A percentile compares a stretch with the other conserved stretches of the same genome.
Conservation (phyloP, 2,888 invertebrate species). For the Thymelicus sylvestris region DNA sequence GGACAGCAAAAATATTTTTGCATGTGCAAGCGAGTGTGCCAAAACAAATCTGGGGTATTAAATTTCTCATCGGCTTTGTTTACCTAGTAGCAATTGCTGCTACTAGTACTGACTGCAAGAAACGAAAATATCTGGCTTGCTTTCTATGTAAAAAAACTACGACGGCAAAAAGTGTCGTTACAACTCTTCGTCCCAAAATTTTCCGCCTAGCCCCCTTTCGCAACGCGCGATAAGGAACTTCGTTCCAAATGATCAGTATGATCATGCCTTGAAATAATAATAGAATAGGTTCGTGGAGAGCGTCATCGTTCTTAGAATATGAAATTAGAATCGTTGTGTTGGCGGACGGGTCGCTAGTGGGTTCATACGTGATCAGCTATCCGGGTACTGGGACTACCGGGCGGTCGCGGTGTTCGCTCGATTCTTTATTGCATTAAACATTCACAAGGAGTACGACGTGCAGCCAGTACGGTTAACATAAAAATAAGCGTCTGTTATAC, state of each 20-base stretch:
- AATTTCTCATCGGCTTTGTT: too few relatives aligned
- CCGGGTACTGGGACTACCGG: slow-evolving; percentile 47
- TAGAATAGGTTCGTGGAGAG: slow-evolving; percentile 66
- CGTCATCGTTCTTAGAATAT: slow-evolving; percentile 71
- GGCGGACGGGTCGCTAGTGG: slow-evolving; percentile 50
- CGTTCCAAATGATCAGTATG: background rate
- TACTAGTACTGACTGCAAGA: too few relatives aligned
- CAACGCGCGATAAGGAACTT: too few relatives aligned
- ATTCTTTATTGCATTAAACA: slow-evolving; percentile 75
- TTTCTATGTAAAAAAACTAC: too few relatives aligned
- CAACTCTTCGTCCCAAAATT: too few relatives aligned
- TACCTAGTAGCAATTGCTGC: too few relatives aligned
- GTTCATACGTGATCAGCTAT: slow-evolving; percentile 63
- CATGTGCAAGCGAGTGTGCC: too few relatives aligned
- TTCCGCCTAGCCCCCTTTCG: too few relatives aligned
- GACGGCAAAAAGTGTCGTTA: too few relatives aligned
- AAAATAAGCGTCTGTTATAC: slow-evolving; percentile 83
- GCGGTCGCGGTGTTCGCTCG: slow-evolving; percentile 56
- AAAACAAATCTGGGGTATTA: too few relatives aligned
- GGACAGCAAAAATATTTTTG: too few relatives aligned
- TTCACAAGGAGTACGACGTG: slow-evolving; percentile 69
- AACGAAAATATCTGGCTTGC: too few relatives aligned
- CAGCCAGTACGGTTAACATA: slow-evolving; percentile 63
- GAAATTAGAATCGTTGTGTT: slow-evolving; percentile 67
- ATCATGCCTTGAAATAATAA: slow-evolving; percentile 43